These are phyloP conservation scores for Axinella damicornis DNA, from an alignment of 37 sponge, comb jelly and placozoan genomes.

Conservation along the genomic window DNA sequence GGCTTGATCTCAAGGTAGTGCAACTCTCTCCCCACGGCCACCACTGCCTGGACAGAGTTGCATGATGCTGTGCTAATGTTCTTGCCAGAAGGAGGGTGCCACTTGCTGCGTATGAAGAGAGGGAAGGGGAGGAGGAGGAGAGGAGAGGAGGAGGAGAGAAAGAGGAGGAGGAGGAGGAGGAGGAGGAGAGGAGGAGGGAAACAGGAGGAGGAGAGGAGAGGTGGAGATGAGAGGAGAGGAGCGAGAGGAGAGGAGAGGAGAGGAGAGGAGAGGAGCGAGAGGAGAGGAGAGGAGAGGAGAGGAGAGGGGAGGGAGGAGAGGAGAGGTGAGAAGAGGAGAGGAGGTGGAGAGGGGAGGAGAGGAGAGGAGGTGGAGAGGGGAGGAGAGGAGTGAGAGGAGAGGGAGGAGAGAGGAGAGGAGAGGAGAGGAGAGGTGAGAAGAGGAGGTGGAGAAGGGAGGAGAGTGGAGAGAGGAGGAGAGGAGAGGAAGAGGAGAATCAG, in stretches of 20 bases:
- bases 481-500: no score
- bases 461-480: no score
- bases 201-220: background rate
- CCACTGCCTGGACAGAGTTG: no score
- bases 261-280: background rate
- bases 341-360: background rate
- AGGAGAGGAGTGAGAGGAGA: background rate
- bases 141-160: no score
- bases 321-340: background rate
- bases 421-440: background rate
- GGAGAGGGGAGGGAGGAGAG: background rate
- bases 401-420: background rate
- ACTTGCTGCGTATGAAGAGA: no score
- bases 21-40: slow-evolving; percentile 76
- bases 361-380: background rate
- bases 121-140: no score
- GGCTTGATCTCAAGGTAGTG: slow-evolving; percentile 73
- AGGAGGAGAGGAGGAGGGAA: background rate
- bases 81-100: slow-evolving; percentile 31
- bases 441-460: no score
- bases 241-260: background rate
- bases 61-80: background rate
- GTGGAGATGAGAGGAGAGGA: background rate
- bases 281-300: no score
- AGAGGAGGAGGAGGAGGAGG: no score